Evolutionary conservation across 2,888 invertebrate species (phyloP), one percentile per base, ranked within the genome.

Genomic region (Dione vanillae): DNA sequence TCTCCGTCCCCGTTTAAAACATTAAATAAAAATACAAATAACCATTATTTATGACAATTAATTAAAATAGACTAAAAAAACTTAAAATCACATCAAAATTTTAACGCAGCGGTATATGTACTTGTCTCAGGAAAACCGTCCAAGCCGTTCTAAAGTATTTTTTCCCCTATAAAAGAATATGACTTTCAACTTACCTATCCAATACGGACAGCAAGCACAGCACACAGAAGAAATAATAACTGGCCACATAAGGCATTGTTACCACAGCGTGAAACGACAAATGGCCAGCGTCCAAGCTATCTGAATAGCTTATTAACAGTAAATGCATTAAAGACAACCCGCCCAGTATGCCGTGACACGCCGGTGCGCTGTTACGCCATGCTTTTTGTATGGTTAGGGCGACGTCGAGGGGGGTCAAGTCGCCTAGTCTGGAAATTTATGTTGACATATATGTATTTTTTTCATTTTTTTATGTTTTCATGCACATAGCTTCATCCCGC

Each of bases 271-370:
- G 94, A 79, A 94, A 93, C 0, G 93, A 90, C 20, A 93, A 77
- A 41, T 94, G 94, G 0, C 89, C 90, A 0, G 91, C 91, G 47
- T 92, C 93, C 68, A 93, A 67, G 1, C 88, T 86, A 54, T 94
- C 91, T 0, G 94, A 94, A 74, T 93, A 93, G 76, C 94, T 91
- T 77, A 95, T 90, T 11, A 95, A 91, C 0, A 95, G 86, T 49
- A 94, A 90, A 75, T 95, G 95, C 83, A 95, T 94, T 35, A 95
- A 82, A 0, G 94, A 92, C 16, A 95, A 75, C 0, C 95, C 95
- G 0, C 94, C 95, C 0, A 95, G 86, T 5, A 95, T 85, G 0
- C 95, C 95, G 80, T 94, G 95, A 77, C 94, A 95, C 0, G 95
- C 91, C 0, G 91, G 89, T 0, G 94, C 94, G 9, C 92, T 85